A percentile compares a stretch with the other conserved stretches of the same genome.
Evolutionary conservation across 2,797 vertebrate species (phyloP).

Genomic region (Eulemur coronatus): DNA sequence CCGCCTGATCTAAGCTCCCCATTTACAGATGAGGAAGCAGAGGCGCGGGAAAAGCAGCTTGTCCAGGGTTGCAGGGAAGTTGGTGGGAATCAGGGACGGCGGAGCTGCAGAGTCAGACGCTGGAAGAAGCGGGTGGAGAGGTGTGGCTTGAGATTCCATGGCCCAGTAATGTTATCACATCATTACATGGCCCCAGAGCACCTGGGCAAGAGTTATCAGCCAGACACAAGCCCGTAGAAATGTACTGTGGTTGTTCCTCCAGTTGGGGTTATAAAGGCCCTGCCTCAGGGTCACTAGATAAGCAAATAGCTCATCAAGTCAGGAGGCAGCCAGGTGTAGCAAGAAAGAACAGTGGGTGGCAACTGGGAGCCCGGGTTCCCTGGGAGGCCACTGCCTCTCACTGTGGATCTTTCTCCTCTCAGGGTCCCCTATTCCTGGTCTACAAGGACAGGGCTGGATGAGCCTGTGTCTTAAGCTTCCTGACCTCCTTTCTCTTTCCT

Average conservation of each 20-base stretch:
- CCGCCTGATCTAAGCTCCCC: background rate
- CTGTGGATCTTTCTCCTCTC: background rate
- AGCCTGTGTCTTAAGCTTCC: background rate
- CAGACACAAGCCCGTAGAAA: background rate
- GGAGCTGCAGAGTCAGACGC: background rate
- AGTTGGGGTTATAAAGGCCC: slow-evolving; percentile 40
- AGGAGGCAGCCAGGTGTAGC: slow-evolving; percentile 4
- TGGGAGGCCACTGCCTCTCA: background rate
- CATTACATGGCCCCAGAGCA: background rate
- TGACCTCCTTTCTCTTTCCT: background rate
- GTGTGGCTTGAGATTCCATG: background rate
- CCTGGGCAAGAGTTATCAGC: background rate
- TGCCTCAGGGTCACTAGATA: slow-evolving; percentile 46
- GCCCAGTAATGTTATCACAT: background rate
- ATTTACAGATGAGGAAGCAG: background rate
- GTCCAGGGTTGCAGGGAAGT: background rate
- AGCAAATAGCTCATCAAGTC: slow-evolving; percentile 22
- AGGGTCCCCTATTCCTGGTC: background rate
- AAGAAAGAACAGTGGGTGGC: background rate
- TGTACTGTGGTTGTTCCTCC: background rate
- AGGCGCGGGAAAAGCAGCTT: background rate
- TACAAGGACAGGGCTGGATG: background rate
- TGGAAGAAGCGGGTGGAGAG: background rate
- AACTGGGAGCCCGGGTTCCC: background rate
- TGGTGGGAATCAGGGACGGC: background rate